Percentiles rank a stretch among this genome's conserved stretches.
phyloP scores from a whole-genome alignment of 2,888 invertebrate species.

The Epinotia bilunana region DNA sequence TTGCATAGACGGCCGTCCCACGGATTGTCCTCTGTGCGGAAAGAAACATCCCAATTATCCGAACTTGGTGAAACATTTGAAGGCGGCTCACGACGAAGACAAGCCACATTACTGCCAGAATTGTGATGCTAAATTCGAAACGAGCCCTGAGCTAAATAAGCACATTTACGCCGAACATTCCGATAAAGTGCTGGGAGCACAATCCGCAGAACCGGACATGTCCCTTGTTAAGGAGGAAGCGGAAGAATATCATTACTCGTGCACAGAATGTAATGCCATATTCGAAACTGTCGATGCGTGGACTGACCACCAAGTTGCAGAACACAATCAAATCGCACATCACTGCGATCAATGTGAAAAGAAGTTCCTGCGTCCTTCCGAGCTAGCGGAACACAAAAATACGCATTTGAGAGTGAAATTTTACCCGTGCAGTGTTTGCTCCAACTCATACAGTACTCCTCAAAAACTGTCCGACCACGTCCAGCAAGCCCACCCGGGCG shows the following conservation, averaged over 20 bases:
- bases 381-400: slow-evolving; percentile 87
- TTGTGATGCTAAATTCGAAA: slow-evolving; percentile 83
- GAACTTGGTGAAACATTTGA: slow-evolving; percentile 85
- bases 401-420: slow-evolving; percentile 87
- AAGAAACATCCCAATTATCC: slow-evolving; percentile 83
- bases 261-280: slow-evolving; percentile 85
- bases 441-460: slow-evolving; percentile 86
- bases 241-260: slow-evolving; percentile 84
- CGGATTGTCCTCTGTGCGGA: slow-evolving; percentile 83
- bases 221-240: slow-evolving; percentile 79
- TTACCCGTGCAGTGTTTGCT: slow-evolving; percentile 85
- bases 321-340: slow-evolving; percentile 81
- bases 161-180: slow-evolving; percentile 85
- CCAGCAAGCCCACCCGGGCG: slow-evolving; percentile 78
- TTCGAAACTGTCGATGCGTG: slow-evolving; percentile 84
- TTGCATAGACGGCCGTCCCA: slow-evolving; percentile 77
- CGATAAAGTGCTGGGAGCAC: slow-evolving; percentile 69
- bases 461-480: slow-evolving; percentile 85
- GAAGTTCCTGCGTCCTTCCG: slow-evolving; percentile 84
- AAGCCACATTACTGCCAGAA: slow-evolving; percentile 84
- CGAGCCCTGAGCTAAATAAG: slow-evolving; percentile 83
- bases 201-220: slow-evolving; percentile 69
- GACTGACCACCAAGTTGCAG: slow-evolving; percentile 84
- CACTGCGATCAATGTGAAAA: slow-evolving; percentile 87
- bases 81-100: slow-evolving; percentile 77